Conservation (phyloP, 1,140 invertebrate species). For the Macrobrachium nipponense region DNA sequence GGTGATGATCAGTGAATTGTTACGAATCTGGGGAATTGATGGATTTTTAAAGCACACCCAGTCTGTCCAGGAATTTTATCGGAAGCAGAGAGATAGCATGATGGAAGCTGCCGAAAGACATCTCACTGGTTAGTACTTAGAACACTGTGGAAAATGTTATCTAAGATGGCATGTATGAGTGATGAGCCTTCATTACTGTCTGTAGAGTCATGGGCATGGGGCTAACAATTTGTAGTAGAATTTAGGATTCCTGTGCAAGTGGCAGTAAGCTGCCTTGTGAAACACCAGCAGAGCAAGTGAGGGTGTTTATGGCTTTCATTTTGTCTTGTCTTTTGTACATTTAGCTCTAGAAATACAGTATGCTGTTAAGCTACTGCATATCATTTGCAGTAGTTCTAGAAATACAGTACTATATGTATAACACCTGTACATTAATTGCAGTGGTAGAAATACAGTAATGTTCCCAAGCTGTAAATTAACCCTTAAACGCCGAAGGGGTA, state of each 20-base stretch:
- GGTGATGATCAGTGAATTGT: constrained; percentile 76
- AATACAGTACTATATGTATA: not conserved
- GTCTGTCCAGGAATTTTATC: constrained; percentile 76
- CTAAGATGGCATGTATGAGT: too few relatives aligned
- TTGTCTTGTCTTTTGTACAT: too few relatives aligned
- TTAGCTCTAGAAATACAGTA: not conserved
- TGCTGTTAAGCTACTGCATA: not conserved
- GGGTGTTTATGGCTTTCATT: too few relatives aligned
- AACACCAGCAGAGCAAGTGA: too few relatives aligned
- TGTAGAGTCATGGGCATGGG: too few relatives aligned
- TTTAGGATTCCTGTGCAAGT: too few relatives aligned
- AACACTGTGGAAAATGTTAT: too few relatives aligned
- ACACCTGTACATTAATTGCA: not conserved
- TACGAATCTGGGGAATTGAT: constrained; percentile 75
- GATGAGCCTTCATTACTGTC: too few relatives aligned
- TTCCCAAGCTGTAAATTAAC: not conserved
- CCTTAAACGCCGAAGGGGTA: too few relatives aligned
- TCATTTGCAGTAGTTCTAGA: not conserved
- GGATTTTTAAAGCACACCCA: constrained; percentile 75
- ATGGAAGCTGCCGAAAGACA: constrained; percentile 75
- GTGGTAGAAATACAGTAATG: not conserved
- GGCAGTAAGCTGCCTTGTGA: too few relatives aligned
- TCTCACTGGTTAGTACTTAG: constrained; percentile 70
- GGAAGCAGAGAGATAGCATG: constrained; percentile 75
- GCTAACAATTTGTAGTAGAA: too few relatives aligned